Percentiles rank a stretch among this genome's conserved stretches.
Evolutionary conservation across 2,797 vertebrate genomes (phyloP).

Genomic region (Fundulus diaphanus): DNA sequence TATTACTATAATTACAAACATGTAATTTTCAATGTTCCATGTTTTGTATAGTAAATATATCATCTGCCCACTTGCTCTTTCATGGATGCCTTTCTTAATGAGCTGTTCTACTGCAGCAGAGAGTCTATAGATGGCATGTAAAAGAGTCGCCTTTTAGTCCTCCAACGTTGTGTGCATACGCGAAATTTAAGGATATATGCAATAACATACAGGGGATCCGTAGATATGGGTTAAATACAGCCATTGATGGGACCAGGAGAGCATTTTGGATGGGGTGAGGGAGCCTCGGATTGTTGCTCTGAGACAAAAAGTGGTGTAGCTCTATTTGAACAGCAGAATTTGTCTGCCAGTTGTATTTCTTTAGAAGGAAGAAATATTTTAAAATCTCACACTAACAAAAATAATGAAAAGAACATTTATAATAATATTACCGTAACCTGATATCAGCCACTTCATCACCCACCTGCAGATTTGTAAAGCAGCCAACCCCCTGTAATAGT

Average conservation of each 20-base stretch:
- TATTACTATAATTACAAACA: background rate
- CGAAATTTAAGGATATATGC: background rate
- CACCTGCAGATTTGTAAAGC: conserved; percentile 6
- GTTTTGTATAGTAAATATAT: background rate
- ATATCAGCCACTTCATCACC: background rate
- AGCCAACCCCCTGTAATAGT: background rate
- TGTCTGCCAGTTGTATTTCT: background rate
- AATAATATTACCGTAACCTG: background rate
- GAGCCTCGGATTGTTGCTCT: background rate
- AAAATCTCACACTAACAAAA: no score
- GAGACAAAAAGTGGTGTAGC: background rate
- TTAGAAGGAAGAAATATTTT: background rate
- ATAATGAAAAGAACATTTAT: background rate
- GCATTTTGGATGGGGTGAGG: background rate
- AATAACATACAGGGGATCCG: no score
- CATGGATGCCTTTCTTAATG: background rate
- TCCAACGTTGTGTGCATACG: background rate
- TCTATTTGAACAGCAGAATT: background rate
- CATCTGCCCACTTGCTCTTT: background rate
- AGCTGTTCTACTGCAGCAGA: no score
- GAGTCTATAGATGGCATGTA: no score
- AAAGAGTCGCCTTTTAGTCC: no score
- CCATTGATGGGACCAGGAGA: background rate
- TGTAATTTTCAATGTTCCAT: background rate
- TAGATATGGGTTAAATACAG: background rate